phyloP scores from a whole-genome alignment of 1,140 invertebrate genomes.

The Thaumetopoea pityocampa region DNA sequence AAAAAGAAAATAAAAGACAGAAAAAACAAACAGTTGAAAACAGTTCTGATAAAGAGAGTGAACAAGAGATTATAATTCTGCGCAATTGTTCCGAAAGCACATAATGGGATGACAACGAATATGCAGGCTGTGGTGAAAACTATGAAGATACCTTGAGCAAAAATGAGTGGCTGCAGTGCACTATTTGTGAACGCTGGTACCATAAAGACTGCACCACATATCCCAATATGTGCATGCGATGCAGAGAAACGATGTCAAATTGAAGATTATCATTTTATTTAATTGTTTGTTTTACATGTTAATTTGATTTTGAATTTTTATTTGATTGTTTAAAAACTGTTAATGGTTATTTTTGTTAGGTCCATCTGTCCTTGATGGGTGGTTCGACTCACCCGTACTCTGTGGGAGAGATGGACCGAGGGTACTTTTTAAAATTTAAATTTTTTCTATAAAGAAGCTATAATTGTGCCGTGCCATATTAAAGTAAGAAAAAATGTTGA shows the following conservation, averaged over 20 bases:
- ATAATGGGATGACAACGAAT: constrained; percentile 3
- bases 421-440: constrained; percentile 1
- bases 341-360: neutral
- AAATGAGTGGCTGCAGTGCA: constrained; percentile 5
- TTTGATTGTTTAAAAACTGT: neutral
- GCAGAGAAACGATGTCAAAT: neutral
- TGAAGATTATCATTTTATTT: constrained; percentile 1
- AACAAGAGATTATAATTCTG: constrained; percentile 4
- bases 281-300: neutral
- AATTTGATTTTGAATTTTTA: neutral
- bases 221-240: constrained; percentile 3
- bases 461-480: constrained; percentile 1
- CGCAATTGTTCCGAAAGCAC: constrained; percentile 3
- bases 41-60: constrained; percentile 7
- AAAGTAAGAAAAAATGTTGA: constrained; percentile 2
- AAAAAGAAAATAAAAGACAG: constrained; percentile 1
- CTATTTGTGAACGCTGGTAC: constrained; percentile 4
- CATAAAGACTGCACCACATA: constrained; percentile 1
- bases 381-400: constrained; percentile 3
- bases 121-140: constrained; percentile 8
- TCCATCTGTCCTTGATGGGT: constrained; percentile 2
- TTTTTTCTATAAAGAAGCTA: constrained; percentile 2
- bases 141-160: neutral
- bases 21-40: neutral
- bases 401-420: too few species aligned